Evolutionary conservation across 30 jellyfish, hydroid and myxozoan species (phyloP).

Genomic region (Aurelia aurita complex sp. Pacific): DNA sequence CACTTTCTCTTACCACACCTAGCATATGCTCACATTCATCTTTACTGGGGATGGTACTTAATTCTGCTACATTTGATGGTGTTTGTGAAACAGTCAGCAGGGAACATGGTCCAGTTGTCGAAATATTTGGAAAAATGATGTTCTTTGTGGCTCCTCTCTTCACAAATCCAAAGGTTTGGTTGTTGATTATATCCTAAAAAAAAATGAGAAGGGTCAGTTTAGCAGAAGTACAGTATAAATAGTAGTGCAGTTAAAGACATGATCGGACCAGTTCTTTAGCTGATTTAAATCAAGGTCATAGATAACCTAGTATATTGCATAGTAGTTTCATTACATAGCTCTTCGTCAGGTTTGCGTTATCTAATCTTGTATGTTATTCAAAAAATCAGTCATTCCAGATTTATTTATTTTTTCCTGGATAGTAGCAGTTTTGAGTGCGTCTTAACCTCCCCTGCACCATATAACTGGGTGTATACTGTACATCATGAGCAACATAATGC

Average conservation of each 20-base stretch:
- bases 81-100: not conserved
- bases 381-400: too few species aligned
- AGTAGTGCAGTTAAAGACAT: too few species aligned
- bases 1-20: not conserved
- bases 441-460: not conserved
- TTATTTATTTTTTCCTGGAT: not conserved
- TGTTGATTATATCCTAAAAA: conserved; percentile 11
- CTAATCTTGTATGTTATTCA: too few species aligned
- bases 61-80: conserved; percentile 9
- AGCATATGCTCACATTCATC: conserved; percentile 6
- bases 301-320: conserved; percentile 8
- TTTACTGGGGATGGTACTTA: not conserved
- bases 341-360: too few species aligned
- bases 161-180: not conserved
- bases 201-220: not conserved
- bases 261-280: too few species aligned
- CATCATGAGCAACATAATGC: not conserved
- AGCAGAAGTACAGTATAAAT: not conserved
- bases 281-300: not conserved
- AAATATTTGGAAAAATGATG: not conserved
- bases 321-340: not conserved
- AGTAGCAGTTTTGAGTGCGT: not conserved
- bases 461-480: not conserved
- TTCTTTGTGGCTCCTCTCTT: not conserved
- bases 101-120: conserved; percentile 11